These are phyloP conservation scores for Anguilla rostrata DNA, from an alignment of 2,113 vertebrate species.

Conservation along the genomic window DNA sequence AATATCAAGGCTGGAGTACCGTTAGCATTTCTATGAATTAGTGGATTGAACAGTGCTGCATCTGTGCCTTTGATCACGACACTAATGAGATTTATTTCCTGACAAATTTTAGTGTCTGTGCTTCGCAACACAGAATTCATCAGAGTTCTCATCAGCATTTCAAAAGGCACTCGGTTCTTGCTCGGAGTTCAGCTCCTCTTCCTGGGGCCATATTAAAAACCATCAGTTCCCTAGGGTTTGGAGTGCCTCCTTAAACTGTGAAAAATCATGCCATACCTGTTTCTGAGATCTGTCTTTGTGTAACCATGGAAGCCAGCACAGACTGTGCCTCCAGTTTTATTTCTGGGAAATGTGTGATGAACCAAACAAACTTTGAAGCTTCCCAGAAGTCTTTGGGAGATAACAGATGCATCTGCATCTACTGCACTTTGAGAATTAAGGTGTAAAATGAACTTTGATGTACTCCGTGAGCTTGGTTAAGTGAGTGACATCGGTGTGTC, in stretches of 20 bases:
- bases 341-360: slow-evolving; percentile 12
- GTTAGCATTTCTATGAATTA: background rate
- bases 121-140: background rate
- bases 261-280: background rate
- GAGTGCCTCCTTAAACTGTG: background rate
- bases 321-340: background rate
- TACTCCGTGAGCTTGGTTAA: background rate
- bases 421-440: background rate
- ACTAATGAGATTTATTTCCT: slow-evolving; percentile 4
- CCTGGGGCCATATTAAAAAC: background rate
- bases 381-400: background rate
- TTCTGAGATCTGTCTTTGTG: slow-evolving; percentile 9
- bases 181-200: slow-evolving; percentile 3
- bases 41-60: background rate
- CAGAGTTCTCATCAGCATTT: slow-evolving; percentile 14
- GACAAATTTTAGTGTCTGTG: background rate
- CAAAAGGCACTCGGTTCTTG: background rate
- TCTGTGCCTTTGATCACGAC: background rate
- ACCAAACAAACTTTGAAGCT: background rate
- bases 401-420: background rate
- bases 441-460: background rate
- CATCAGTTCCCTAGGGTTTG: background rate
- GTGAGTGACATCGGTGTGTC: background rate
- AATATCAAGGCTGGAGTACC: background rate
- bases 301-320: background rate